phyloP scores from a whole-genome alignment of 2,113 vertebrate genomes.

The Nothobranchius kuhntae region DNA sequence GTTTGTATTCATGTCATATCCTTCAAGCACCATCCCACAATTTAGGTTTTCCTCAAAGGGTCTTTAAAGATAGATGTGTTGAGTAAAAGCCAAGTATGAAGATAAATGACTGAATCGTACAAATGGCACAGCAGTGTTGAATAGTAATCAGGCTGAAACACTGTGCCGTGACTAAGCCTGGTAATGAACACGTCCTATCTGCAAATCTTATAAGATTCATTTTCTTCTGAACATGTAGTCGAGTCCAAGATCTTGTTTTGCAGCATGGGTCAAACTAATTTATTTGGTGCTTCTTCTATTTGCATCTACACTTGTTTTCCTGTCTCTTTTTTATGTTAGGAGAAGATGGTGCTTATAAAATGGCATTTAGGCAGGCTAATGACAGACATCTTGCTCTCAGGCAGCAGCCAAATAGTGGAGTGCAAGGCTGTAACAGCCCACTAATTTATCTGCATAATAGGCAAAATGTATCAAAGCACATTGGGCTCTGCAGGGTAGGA shows the following conservation, averaged over 20 bases:
- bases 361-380: slow-evolving; percentile 59
- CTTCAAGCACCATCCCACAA: slow-evolving; percentile 28
- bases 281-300: slow-evolving; percentile 34
- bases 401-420: slow-evolving; percentile 38
- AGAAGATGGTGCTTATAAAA: slow-evolving; percentile 43
- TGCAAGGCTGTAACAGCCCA: slow-evolving; percentile 35
- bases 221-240: slow-evolving; percentile 26
- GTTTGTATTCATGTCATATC: slow-evolving; percentile 42
- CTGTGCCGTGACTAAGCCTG: background rate
- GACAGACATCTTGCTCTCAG: slow-evolving; percentile 51
- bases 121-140: slow-evolving; percentile 21
- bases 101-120: slow-evolving; percentile 39
- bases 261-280: slow-evolving; percentile 43
- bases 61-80: slow-evolving; percentile 46
- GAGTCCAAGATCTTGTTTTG: slow-evolving; percentile 11
- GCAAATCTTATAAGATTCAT: slow-evolving; percentile 28
- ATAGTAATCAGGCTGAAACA: slow-evolving; percentile 38
- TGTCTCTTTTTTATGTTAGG: slow-evolving; percentile 9
- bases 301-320: slow-evolving; percentile 14
- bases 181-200: slow-evolving; percentile 22
- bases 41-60: slow-evolving; percentile 38
- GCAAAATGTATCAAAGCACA: slow-evolving; percentile 70
- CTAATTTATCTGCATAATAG: slow-evolving; percentile 74
- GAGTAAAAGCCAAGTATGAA: slow-evolving; percentile 39
- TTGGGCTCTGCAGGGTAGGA: slow-evolving; percentile 55